Conservation (phyloP, 2,888 invertebrate genomes). For the Phengaris alcon region DNA sequence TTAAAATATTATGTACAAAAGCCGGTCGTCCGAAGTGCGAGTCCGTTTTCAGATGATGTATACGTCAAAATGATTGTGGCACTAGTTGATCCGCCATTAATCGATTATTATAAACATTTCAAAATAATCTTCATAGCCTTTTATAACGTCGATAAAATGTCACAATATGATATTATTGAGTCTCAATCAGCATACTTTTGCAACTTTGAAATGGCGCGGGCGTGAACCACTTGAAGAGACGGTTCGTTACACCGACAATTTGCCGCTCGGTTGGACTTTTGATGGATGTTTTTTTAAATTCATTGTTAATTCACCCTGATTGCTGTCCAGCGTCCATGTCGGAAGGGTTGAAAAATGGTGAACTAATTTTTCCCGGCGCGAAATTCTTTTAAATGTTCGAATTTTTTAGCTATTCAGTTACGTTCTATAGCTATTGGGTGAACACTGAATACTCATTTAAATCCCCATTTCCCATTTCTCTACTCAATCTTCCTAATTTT, state of each 20-base stretch:
- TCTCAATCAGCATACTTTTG: neutral
- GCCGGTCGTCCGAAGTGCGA: too few relatives aligned
- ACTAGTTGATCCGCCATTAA: too few relatives aligned
- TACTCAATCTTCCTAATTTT: too few relatives aligned
- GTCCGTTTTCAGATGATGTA: too few relatives aligned
- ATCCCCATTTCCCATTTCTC: neutral
- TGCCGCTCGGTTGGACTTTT: neutral
- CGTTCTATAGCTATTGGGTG: neutral
- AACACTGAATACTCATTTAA: too few relatives aligned
- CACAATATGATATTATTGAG: neutral
- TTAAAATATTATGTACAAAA: too few relatives aligned
- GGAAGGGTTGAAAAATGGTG: conserved; percentile 9
- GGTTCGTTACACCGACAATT: conserved; percentile 6
- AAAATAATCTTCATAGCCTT: too few relatives aligned
- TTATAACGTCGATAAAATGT: neutral
- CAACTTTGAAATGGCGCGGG: neutral
- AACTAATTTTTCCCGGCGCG: neutral
- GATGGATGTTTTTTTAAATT: conserved; percentile 11
- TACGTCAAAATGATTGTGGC: too few relatives aligned
- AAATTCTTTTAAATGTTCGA: conserved; percentile 14
- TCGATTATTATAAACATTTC: too few relatives aligned
- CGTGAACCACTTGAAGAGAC: neutral
- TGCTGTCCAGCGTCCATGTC: neutral
- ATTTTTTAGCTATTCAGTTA: neutral
- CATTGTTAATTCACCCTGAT: conserved; percentile 6